Percentiles rank a stretch among this genome's conserved stretches.
Conservation (phyloP, 1,140 invertebrate species). For the Heliconius hermathena region DNA sequence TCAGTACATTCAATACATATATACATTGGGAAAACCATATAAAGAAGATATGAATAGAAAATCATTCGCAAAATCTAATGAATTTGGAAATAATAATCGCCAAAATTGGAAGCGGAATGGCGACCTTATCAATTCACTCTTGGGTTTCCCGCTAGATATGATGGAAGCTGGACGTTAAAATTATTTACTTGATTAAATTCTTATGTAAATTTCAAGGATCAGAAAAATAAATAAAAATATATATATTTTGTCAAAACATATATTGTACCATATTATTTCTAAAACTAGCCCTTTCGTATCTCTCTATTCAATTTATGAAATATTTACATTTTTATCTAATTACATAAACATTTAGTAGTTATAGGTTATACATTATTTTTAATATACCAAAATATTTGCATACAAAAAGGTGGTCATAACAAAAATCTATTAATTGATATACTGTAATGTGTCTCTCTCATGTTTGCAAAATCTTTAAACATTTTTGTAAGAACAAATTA, state of each 20-base stretch:
- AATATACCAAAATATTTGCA: slow-evolving; percentile 26
- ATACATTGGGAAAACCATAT: slow-evolving; percentile 55
- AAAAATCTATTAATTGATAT: background rate
- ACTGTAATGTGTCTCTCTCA: slow-evolving; percentile 1
- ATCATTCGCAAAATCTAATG: slow-evolving; percentile 46
- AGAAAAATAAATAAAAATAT: slow-evolving; percentile 37
- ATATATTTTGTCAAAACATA: slow-evolving; percentile 53
- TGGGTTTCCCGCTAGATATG: slow-evolving; percentile 87
- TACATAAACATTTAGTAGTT: slow-evolving; percentile 33
- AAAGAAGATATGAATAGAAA: slow-evolving; percentile 33
- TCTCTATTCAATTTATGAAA: slow-evolving; percentile 38
- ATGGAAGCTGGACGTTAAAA: slow-evolving; percentile 85
- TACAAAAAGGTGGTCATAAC: background rate
- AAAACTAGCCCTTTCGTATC: slow-evolving; percentile 37
- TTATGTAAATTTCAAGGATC: background rate
- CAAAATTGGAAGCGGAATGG: slow-evolving; percentile 85
- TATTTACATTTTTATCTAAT: slow-evolving; percentile 43
- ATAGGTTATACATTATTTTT: slow-evolving; percentile 13
- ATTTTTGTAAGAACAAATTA: slow-evolving; percentile 1
- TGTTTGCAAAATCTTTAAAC: background rate
- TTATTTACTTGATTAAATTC: background rate
- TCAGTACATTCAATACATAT: slow-evolving; percentile 54
- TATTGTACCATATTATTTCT: slow-evolving; percentile 57
- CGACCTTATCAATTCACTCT: slow-evolving; percentile 88
- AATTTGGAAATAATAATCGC: slow-evolving; percentile 57